Percentiles rank a stretch among this genome's conserved stretches.
These are phyloP conservation scores for Phoebastria nigripes DNA, from an alignment of 2,797 vertebrate genomes.

Conservation along the genomic window DNA sequence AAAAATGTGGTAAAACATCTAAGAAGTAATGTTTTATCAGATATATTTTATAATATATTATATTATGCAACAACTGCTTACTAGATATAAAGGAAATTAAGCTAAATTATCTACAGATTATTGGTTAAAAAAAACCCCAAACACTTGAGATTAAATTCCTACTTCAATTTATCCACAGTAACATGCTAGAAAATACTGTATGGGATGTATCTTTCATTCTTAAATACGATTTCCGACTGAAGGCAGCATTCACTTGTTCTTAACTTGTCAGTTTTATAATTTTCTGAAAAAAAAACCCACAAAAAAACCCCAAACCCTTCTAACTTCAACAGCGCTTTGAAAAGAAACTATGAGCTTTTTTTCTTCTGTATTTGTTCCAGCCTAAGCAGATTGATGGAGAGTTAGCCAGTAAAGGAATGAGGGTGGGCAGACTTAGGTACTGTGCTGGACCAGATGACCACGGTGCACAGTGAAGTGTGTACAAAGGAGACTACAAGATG, in stretches of 20 bases:
- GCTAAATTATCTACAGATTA: constrained; percentile 30
- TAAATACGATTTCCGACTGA: constrained; percentile 23
- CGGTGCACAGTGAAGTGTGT: background rate
- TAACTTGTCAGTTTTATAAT: background rate
- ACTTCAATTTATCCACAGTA: background rate
- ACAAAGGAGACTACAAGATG: background rate
- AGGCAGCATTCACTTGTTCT: background rate
- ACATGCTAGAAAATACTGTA: background rate
- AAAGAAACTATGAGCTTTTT: background rate
- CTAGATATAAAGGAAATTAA: constrained; percentile 45
- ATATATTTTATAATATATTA: background rate
- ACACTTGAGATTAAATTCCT: constrained; percentile 1
- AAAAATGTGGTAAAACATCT: constrained; percentile 18
- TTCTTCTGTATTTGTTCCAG: background rate
- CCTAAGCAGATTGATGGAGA: background rate
- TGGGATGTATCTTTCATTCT: background rate
- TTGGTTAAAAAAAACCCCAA: background rate
- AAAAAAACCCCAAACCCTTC: background rate
- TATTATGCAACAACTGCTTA: background rate
- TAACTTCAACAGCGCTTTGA: background rate
- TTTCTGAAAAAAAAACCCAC: background rate
- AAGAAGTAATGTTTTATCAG: background rate
- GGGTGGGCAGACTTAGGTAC: background rate
- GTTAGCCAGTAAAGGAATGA: background rate
- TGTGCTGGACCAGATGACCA: background rate